phyloP scores from a whole-genome alignment of 2,113 vertebrate species.

The Mus pahari region DNA sequence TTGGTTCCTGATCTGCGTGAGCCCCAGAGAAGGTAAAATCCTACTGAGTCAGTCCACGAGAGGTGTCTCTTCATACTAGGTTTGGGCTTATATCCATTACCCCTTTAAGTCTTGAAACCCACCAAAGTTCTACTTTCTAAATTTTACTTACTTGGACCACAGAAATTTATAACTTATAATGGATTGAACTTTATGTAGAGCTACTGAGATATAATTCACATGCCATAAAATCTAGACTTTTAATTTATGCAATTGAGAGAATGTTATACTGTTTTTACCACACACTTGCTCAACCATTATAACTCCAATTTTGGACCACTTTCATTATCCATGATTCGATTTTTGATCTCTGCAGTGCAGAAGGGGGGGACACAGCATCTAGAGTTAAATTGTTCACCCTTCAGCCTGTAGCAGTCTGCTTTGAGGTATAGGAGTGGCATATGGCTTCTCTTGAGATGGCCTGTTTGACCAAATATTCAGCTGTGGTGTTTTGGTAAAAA shows the following conservation, averaged over 20 bases:
- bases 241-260: not conserved
- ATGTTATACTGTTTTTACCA: not conserved
- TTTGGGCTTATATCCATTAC: not conserved
- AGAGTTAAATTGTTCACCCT: not conserved
- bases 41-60: not conserved
- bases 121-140: not conserved
- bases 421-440: not conserved
- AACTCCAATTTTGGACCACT: slow-evolving; percentile 19
- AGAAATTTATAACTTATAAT: not conserved
- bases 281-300: not conserved
- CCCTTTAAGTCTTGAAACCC: not conserved
- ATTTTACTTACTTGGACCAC: not conserved
- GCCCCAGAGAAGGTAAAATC: not conserved
- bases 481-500: slow-evolving; percentile 57
- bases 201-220: not conserved
- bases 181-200: not conserved
- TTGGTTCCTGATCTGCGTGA: not conserved
- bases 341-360: not conserved
- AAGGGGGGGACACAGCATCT: not conserved
- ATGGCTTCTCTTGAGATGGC: slow-evolving; percentile 11
- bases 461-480: slow-evolving; percentile 23
- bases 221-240: not conserved
- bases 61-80: not conserved
- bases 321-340: not conserved
- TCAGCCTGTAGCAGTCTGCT: not conserved